Evolutionary conservation across 2,888 invertebrate genomes (phyloP).

Genomic region (Ichneumoninae sp.): DNA sequence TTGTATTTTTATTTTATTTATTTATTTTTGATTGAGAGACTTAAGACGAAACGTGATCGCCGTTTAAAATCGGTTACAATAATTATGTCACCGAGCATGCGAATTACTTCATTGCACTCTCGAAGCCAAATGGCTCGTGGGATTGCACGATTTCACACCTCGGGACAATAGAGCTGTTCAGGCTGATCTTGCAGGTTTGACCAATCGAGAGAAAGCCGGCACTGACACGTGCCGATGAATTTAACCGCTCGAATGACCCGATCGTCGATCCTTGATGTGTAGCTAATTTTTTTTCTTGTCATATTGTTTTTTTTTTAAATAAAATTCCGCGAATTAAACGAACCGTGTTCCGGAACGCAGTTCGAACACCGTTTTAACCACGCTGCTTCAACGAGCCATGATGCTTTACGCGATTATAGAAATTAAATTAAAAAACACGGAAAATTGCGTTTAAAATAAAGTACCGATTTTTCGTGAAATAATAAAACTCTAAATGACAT

Average conservation of each 20-base stretch:
- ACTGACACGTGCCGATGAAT: constrained; percentile 19
- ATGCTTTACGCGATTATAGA: neutral
- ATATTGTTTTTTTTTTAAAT: neutral
- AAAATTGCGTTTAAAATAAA: too few relatives aligned
- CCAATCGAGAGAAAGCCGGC: constrained; percentile 41
- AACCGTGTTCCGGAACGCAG: neutral
- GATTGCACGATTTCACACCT: constrained; percentile 36
- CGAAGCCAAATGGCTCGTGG: constrained; percentile 4
- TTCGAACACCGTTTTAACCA: neutral
- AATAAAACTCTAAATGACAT: too few relatives aligned
- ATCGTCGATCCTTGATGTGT: constrained; percentile 32
- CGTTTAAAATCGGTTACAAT: neutral
- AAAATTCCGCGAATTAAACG: constrained; percentile 4
- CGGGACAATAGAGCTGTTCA: constrained; percentile 35
- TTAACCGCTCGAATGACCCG: constrained; percentile 42
- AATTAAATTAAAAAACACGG: neutral
- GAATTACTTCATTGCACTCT: neutral
- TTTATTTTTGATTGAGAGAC: neutral
- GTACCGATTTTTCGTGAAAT: too few relatives aligned
- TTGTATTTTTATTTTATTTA: neutral
- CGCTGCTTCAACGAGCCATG: neutral
- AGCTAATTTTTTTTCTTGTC: constrained; percentile 26
- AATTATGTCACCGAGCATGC: neutral
- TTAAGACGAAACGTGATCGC: neutral
- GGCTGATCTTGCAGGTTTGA: constrained; percentile 7